Conservation (phyloP, 2,113 vertebrate species). For the Oreotrochilus melanogaster region DNA sequence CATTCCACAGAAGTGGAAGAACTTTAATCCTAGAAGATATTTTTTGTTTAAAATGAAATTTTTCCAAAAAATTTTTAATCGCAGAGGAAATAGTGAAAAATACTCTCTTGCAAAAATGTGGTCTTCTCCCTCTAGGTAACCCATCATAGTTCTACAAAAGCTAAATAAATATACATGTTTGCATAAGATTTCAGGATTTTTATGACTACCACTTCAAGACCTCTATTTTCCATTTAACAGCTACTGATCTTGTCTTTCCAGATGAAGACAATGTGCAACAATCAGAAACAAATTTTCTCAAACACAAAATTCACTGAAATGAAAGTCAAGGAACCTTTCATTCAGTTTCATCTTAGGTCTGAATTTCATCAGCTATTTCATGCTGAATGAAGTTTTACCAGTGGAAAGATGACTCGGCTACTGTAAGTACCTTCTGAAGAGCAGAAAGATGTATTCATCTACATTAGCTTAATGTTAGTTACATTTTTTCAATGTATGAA, state of each 20-base stretch:
- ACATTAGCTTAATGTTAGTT: background rate
- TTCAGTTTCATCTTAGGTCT: background rate
- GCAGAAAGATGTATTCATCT: background rate
- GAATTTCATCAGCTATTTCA: background rate
- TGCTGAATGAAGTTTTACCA: background rate
- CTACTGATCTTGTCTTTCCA: background rate
- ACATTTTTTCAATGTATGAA: background rate
- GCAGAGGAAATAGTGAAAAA: background rate
- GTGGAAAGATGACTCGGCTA: background rate
- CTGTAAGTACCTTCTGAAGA: background rate
- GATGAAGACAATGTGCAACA: background rate
- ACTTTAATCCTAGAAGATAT: background rate
- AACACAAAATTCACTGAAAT: background rate
- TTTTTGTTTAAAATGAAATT: background rate
- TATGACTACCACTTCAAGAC: background rate
- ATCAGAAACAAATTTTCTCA: background rate
- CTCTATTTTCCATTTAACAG: background rate
- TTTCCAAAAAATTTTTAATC: background rate
- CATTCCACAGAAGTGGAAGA: background rate
- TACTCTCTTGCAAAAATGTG: background rate
- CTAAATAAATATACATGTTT: background rate
- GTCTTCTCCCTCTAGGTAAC: background rate
- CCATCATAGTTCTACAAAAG: background rate
- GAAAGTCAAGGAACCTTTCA: background rate
- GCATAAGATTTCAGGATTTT: background rate